These are phyloP conservation scores for Cerceris ruficornis DNA, from an alignment of 2,888 invertebrate species.

Conservation along the genomic window DNA sequence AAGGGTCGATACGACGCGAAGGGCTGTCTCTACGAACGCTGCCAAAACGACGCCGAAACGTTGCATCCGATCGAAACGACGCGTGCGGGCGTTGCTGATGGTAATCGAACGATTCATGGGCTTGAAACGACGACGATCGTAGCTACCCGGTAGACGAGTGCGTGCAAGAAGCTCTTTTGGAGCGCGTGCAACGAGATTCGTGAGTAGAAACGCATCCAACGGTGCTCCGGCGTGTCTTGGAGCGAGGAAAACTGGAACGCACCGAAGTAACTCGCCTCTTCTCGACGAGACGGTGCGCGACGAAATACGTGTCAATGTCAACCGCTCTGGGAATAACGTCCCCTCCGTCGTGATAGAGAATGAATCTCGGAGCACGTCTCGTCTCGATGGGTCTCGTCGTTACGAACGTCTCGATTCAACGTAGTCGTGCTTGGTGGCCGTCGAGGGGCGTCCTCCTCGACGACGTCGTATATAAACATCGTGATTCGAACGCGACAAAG, in stretches of 20 bases:
- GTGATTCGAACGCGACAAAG: too few species aligned
- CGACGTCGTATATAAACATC: too few species aligned
- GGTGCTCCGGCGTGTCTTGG: background rate
- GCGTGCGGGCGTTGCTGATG: background rate
- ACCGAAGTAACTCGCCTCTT: background rate
- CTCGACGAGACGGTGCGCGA: background rate
- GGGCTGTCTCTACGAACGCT: conserved; percentile 45
- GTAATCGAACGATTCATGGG: background rate
- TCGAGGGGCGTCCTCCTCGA: too few species aligned
- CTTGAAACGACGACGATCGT: too few species aligned
- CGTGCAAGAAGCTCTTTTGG: too few species aligned
- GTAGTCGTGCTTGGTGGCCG: too few species aligned
- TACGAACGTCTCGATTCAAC: too few species aligned
- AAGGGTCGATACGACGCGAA: conserved; percentile 61
- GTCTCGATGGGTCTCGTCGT: conserved; percentile 36
- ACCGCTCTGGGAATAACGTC: conserved; percentile 26
- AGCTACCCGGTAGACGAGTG: too few species aligned
- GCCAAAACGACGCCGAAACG: conserved; percentile 51
- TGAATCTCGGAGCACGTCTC: conserved; percentile 4
- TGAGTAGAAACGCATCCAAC: background rate
- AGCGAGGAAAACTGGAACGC: background rate
- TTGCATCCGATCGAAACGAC: conserved; percentile 26
- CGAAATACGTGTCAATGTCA: conserved; percentile 33
- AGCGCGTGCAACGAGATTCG: too few species aligned
- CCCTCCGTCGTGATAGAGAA: background rate